Evolutionary conservation across 2,797 vertebrate species (phyloP), one percentile per base, ranked within the genome.

Genomic region (Sebastes jordani): DNA sequence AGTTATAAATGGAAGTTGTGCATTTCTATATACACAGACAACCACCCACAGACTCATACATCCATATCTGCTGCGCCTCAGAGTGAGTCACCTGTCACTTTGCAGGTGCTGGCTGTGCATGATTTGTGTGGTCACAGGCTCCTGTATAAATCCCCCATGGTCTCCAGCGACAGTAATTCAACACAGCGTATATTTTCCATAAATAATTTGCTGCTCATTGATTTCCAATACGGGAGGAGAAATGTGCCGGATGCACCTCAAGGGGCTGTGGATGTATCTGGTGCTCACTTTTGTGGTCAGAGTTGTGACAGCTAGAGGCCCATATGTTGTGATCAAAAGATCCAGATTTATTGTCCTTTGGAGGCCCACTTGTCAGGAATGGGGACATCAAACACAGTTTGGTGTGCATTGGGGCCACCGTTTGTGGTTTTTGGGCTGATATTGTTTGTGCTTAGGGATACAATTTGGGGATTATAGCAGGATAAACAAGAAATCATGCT

Each of bases 131-230:
- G 89, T 85, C 71, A 83, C 49, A 52, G 85, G 61, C 92, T 94
- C 91, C 90, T 93, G 95, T 91, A 96, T 97, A 95, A 97, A 95
- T 95, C 93, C 91, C 46, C 87, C 75, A 72, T 64, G 91, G 91
- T 91, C 89, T 90, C 82, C 89, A 94, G 92, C 90, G 88, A 93
- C 93, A 91, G 94, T 96, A 96, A 96, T 95, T 96, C 93, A 95
- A 94, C 90, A 91, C 91, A 90, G 93, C 89, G 87, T 95, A 91
- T 93, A 95, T 96, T 97, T 96, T 95, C 95, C 92, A 95, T 96
- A 96, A 97, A 97, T 96, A 95, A 96, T 95, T 95, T 92, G 91
- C 94, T 94, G 91, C 91, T 81, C 73, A 95, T 95, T 96, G 95
- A 97, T 95, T 96, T 94, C 93, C 94, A 93, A 93, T 96, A 93